phyloP scores from a whole-genome alignment of 2,888 invertebrate species.

The Parnassius orleans region DNA sequence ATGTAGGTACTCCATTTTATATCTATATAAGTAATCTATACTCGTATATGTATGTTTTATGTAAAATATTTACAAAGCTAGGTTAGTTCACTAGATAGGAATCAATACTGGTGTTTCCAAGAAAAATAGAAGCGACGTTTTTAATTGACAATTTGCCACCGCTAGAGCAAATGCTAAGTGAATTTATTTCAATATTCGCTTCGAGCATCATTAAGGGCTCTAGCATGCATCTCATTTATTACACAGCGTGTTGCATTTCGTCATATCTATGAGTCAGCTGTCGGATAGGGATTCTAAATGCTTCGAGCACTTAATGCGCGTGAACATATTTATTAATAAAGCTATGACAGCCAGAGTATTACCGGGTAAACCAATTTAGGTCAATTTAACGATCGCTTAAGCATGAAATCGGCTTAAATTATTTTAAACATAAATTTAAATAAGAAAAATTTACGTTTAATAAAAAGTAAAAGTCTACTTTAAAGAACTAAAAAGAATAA shows the following conservation, averaged over 20 bases:
- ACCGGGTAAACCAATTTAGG: background rate
- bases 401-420: no score
- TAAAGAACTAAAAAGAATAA: no score
- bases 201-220: slow-evolving; percentile 19
- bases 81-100: no score
- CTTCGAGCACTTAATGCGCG: slow-evolving; percentile 13
- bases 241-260: slow-evolving; percentile 17
- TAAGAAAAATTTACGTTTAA: no score
- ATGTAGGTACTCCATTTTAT: no score
- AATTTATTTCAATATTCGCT: slow-evolving; percentile 17
- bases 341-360: slow-evolving; percentile 3
- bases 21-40: no score
- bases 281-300: slow-evolving; percentile 8
- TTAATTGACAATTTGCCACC: slow-evolving; percentile 5
- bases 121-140: background rate
- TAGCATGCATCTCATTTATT: slow-evolving; percentile 19
- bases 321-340: slow-evolving; percentile 20
- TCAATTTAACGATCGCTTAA: background rate
- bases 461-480: no score
- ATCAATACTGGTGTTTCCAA: background rate
- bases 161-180: slow-evolving; percentile 4
- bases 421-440: no score
- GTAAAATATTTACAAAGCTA: no score
- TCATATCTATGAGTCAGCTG: slow-evolving; percentile 20
- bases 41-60: no score